phyloP scores from a whole-genome alignment of 1,140 invertebrate species.

The Gryon sp. region DNA sequence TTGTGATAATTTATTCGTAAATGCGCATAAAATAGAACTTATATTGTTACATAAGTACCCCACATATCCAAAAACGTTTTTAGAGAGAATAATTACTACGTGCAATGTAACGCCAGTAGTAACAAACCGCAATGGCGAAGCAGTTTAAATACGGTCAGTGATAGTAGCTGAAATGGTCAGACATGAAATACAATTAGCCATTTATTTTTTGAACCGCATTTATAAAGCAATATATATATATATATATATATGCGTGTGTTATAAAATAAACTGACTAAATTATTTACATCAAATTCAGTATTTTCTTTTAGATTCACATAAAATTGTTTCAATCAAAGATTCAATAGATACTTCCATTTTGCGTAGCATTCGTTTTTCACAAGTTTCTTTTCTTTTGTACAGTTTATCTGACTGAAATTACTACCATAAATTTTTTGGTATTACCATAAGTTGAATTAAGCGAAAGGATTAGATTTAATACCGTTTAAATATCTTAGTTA shows the following conservation, averaged over 20 bases:
- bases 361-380: no score
- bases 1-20: slow-evolving; percentile 3
- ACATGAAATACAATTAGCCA: slow-evolving; percentile 30
- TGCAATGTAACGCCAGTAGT: slow-evolving; percentile 43
- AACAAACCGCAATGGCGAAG: slow-evolving; percentile 47
- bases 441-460: slow-evolving; percentile 31
- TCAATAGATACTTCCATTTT: no score
- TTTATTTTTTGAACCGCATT: slow-evolving; percentile 44
- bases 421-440: slow-evolving; percentile 9
- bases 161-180: slow-evolving; percentile 35
- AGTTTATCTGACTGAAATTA: slow-evolving; percentile 21
- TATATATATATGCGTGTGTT: background rate
- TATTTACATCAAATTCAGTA: no score
- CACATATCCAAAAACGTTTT: slow-evolving; percentile 38
- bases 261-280: background rate
- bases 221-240: slow-evolving; percentile 22
- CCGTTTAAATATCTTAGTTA: slow-evolving; percentile 34
- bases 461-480: slow-evolving; percentile 39
- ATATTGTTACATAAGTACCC: slow-evolving; percentile 38
- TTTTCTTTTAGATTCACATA: no score
- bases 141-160: slow-evolving; percentile 29
- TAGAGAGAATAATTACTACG: slow-evolving; percentile 55
- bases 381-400: slow-evolving; percentile 19
- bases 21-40: slow-evolving; percentile 35
- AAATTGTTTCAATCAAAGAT: no score